Conservation (phyloP, 2,113 vertebrate genomes). For the Narcine bancroftii region DNA sequence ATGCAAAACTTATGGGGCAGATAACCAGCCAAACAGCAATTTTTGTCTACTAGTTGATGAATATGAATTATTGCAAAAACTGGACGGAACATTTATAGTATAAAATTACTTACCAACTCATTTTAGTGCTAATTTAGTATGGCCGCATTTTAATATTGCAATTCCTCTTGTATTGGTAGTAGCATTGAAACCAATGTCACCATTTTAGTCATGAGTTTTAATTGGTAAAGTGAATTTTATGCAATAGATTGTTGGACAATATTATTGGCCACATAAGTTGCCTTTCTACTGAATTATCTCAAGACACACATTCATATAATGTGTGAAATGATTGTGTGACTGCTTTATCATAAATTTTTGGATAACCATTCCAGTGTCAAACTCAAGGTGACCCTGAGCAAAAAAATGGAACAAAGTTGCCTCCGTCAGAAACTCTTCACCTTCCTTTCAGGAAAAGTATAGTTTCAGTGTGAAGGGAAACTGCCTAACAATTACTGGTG, state of each 20-base stretch:
- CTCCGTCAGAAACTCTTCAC: neutral
- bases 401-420: neutral
- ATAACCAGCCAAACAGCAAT: neutral
- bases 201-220: neutral
- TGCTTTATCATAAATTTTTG: neutral
- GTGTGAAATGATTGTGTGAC: neutral
- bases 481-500: neutral
- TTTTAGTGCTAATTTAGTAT: neutral
- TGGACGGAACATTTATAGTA: neutral
- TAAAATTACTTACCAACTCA: neutral
- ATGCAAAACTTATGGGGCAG: neutral
- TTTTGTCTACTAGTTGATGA: neutral
- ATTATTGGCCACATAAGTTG: neutral
- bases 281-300: neutral
- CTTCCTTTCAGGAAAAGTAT: too few relatives aligned
- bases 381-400: neutral
- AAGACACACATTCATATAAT: neutral
- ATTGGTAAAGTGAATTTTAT: neutral
- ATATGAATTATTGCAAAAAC: neutral
- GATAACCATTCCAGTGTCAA: too few relatives aligned
- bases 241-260: neutral
- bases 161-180: neutral
- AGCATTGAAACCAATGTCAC: neutral
- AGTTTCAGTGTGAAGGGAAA: neutral
- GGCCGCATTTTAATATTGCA: neutral